Conservation (phyloP, 1,140 invertebrate species). For the Caerostris extrusa region DNA sequence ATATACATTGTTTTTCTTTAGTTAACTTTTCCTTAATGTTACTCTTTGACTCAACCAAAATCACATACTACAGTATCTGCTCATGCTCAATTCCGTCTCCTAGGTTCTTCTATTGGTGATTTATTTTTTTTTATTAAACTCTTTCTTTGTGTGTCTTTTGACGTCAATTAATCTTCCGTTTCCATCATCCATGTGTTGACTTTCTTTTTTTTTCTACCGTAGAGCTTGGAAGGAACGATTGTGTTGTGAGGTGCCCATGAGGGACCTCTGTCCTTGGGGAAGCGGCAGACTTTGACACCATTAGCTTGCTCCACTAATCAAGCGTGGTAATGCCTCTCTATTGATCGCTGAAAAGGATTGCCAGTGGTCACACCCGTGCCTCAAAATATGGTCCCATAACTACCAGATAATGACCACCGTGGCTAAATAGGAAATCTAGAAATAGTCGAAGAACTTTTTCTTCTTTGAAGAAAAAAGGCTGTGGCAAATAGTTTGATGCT, state of each 20-base stretch:
- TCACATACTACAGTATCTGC: not conserved
- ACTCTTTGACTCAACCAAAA: no score
- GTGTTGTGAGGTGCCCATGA: not conserved
- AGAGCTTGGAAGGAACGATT: not conserved
- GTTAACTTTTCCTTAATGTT: no score
- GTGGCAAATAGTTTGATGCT: not conserved
- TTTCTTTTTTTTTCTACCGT: not conserved
- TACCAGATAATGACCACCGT: constrained; percentile 10
- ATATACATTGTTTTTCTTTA: no score
- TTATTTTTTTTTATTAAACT: not conserved
- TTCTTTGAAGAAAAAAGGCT: not conserved
- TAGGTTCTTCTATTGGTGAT: no score
- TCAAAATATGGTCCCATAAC: constrained; percentile 12
- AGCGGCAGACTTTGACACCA: constrained; percentile 30
- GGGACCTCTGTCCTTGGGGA: not conserved
- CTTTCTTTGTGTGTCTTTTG: not conserved
- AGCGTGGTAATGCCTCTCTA: constrained; percentile 29
- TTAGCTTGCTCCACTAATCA: constrained; percentile 35
- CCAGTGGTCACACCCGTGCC: not conserved
- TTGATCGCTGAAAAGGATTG: constrained; percentile 11
- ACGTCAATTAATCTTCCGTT: not conserved
- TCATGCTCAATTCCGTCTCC: constrained; percentile 9
- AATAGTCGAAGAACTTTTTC: not conserved
- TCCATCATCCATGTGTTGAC: not conserved
- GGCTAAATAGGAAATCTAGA: not conserved